Evolutionary conservation across 1,140 invertebrate species (phyloP).

Genomic region (Gyrodactylus salaris): DNA sequence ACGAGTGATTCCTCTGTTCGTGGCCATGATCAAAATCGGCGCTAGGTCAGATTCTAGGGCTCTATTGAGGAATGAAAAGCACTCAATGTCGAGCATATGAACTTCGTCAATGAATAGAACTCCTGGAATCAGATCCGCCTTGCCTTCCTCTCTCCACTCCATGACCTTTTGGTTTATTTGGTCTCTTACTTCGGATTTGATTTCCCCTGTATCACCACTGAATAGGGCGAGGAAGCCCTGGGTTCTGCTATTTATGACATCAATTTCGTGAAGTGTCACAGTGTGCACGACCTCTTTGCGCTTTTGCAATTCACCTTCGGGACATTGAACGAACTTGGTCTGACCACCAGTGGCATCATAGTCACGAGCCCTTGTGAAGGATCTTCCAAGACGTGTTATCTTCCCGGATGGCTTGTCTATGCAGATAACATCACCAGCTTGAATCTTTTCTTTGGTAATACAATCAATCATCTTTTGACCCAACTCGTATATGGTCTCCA

Average conservation of each 20-base stretch:
- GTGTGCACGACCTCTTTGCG: constrained; percentile 95
- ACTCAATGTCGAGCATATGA: constrained; percentile 94
- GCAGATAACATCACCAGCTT: constrained; percentile 52
- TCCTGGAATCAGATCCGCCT: constrained; percentile 84
- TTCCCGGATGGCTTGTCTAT: constrained; percentile 92
- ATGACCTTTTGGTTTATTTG: constrained; percentile 91
- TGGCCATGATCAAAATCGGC: constrained; percentile 86
- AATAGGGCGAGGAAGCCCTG: constrained; percentile 88
- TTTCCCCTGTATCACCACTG: constrained; percentile 89
- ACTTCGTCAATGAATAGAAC: constrained; percentile 36
- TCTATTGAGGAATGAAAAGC: constrained; percentile 81
- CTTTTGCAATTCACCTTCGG: constrained; percentile 87
- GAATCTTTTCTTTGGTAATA: constrained; percentile 65
- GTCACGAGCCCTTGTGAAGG: constrained; percentile 67
- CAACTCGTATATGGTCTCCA: constrained; percentile 95
- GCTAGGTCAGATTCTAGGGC: constrained; percentile 83
- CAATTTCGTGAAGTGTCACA: constrained; percentile 84
- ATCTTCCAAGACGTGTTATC: constrained; percentile 63
- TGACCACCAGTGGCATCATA: constrained; percentile 51
- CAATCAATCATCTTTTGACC: constrained; percentile 95
- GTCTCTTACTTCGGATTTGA: constrained; percentile 66
- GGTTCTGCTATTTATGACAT: constrained; percentile 79
- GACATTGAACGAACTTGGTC: constrained; percentile 71
- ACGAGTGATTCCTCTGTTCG: constrained; percentile 76
- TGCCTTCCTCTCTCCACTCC: constrained; percentile 94